Evolutionary conservation across 23 tunicate species (phyloP).

Genomic region (Trididemnum miniatum): DNA sequence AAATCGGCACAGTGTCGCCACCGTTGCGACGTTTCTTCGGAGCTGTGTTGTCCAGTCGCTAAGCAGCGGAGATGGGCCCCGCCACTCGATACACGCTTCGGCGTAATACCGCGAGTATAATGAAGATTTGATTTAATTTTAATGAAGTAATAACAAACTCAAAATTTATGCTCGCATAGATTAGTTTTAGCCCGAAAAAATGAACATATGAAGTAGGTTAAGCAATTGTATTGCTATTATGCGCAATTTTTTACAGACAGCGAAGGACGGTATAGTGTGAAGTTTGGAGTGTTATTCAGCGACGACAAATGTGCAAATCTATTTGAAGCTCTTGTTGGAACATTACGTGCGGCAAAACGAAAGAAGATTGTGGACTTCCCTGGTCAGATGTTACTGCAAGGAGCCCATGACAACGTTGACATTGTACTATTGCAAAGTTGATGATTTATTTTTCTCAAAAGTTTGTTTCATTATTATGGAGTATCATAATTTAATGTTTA

Average conservation of each 20-base stretch:
- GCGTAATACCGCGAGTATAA: no score
- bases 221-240: no score
- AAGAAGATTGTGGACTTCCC: slow-evolving; percentile 61
- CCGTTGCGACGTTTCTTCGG: no score
- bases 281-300: slow-evolving; percentile 72
- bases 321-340: slow-evolving; percentile 91
- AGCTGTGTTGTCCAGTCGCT: no score
- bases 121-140: no score
- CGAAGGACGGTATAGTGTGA: slow-evolving; percentile 62
- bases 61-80: no score
- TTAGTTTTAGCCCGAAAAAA: background rate
- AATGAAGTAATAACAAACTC: background rate
- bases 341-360: slow-evolving; percentile 81
- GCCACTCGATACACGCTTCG: no score
- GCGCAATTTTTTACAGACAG: slow-evolving; percentile 21
- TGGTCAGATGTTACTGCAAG: slow-evolving; percentile 75
- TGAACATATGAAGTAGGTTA: no score
- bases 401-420: slow-evolving; percentile 88
- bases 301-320: slow-evolving; percentile 86
- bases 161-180: background rate
- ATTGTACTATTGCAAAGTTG: slow-evolving; percentile 12
- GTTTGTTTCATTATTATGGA: no score
- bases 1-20: no score
- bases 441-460: no score
- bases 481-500: no score